Percentiles rank a stretch among this genome's conserved stretches.
These are phyloP conservation scores for Lasioglossum zephyrum DNA, from an alignment of 2,888 invertebrate species.

Conservation along the genomic window DNA sequence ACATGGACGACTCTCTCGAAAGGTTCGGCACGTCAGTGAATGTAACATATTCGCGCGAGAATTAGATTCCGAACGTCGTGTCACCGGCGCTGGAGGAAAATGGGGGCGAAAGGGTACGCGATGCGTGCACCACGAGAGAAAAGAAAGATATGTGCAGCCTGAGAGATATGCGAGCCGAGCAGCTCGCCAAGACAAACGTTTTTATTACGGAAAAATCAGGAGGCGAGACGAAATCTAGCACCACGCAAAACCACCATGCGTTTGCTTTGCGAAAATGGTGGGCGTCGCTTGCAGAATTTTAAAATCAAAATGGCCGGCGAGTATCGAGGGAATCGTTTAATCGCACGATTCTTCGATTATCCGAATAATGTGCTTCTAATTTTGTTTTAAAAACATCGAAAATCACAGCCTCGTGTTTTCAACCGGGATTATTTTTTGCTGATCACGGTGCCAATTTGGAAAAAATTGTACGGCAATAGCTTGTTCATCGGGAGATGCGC, in stretches of 20 bases:
- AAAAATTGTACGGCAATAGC: background rate
- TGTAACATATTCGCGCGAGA: background rate
- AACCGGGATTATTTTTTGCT: background rate
- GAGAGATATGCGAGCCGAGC: constrained; percentile 75
- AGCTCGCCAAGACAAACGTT: constrained; percentile 81
- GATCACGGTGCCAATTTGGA: background rate
- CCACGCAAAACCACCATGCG: constrained; percentile 70
- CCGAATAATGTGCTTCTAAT: too few relatives aligned
- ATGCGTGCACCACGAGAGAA: background rate
- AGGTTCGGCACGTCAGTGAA: background rate
- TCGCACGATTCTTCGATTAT: too few relatives aligned
- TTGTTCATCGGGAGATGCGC: background rate
- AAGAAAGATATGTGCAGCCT: constrained; percentile 46
- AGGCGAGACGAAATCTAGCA: constrained; percentile 81
- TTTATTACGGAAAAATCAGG: constrained; percentile 82
- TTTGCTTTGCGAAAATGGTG: constrained; percentile 36
- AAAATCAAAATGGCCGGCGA: background rate
- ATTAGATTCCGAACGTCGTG: background rate
- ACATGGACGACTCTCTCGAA: background rate
- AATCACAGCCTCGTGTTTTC: background rate
- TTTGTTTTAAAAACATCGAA: background rate
- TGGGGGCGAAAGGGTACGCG: background rate
- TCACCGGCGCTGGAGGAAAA: background rate
- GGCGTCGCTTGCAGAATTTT: constrained; percentile 1
- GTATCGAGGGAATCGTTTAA: too few relatives aligned